Percentiles rank a stretch among this genome's conserved stretches.
Evolutionary conservation across 1,140 invertebrate species (phyloP).

Genomic region (Cataglyphis hispanica): DNA sequence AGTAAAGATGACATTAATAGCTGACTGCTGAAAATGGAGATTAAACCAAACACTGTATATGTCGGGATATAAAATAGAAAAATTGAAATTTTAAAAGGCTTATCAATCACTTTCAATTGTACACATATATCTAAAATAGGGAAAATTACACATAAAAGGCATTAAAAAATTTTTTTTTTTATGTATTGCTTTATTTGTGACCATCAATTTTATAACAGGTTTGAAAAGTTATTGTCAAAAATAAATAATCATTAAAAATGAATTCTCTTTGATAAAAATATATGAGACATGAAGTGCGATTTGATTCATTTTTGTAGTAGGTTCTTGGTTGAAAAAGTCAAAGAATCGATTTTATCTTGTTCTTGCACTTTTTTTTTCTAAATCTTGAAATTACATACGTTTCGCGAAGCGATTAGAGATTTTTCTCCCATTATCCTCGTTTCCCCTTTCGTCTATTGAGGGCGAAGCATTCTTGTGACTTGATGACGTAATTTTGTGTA

Average conservation of each 20-base stretch:
- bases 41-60: background rate
- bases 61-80: background rate
- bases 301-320: slow-evolving; percentile 12
- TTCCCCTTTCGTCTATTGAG: slow-evolving; percentile 35
- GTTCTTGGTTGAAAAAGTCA: background rate
- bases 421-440: background rate
- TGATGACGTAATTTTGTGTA: slow-evolving; percentile 48
- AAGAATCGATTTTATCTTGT: slow-evolving; percentile 24
- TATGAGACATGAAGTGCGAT: background rate
- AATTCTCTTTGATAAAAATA: background rate
- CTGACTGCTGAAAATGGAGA: background rate
- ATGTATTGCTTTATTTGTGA: background rate
- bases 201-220: background rate
- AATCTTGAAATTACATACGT: slow-evolving; percentile 36
- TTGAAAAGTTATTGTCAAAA: background rate
- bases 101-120: background rate
- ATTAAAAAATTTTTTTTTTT: background rate
- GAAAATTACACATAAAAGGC: background rate
- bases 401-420: slow-evolving; percentile 15
- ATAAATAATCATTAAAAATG: background rate
- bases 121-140: background rate
- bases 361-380: background rate
- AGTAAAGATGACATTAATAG: background rate
- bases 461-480: slow-evolving; percentile 32
- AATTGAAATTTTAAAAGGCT: background rate